Evolutionary conservation across 1,140 invertebrate genomes (phyloP), one percentile per base, ranked within the genome.

Genomic region (Caenorhabditis latens): DNA sequence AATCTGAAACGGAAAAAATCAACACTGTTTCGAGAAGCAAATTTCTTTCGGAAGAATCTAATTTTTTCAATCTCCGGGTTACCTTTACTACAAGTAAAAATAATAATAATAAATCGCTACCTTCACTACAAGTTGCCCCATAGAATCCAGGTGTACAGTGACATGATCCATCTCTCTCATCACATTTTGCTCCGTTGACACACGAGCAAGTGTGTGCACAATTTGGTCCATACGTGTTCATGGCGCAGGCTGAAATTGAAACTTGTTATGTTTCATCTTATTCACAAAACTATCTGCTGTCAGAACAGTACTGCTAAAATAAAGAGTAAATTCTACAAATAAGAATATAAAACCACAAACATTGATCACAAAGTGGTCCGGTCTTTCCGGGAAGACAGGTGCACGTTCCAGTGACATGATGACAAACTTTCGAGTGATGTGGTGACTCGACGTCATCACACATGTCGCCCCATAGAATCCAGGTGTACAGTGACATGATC

Each of bases 61-160:
- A n/a, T n/a, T n/a, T n/a, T n/a, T n/a, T n/a, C n/a, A n/a, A n/a
- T n/a, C n/a, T n/a, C n/a, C n/a, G n/a, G n/a, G n/a, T n/a, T n/a
- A n/a, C n/a, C n/a, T n/a, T n/a, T n/a, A n/a, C n/a, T n/a, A n/a
- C n/a, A n/a, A n/a, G n/a, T n/a, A n/a, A n/a, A n/a, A n/a, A n/a
- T n/a, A n/a, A n/a, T n/a, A n/a, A n/a, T n/a, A n/a, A n/a, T n/a
- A n/a, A n/a, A n/a, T n/a, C n/a, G n/a, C n/a, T n/a, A 94, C 93
- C 89, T 90, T 93, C 90, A 61, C 90, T 90, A 87, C 94, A 94
- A 42, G 89, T 88, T 8, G 88, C 55, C 19, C 94, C 94, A 85
- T 90, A 93, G 91, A 92, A 94, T n/a, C 94, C 94, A n/a, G 93
- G 90, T 9, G 92, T 88, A 91, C 94, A 94, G 5, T 93, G 86